Percentiles rank a stretch among this genome's conserved stretches.
phyloP scores from a whole-genome alignment of 1,140 invertebrate genomes.

The Telenomus remus region DNA sequence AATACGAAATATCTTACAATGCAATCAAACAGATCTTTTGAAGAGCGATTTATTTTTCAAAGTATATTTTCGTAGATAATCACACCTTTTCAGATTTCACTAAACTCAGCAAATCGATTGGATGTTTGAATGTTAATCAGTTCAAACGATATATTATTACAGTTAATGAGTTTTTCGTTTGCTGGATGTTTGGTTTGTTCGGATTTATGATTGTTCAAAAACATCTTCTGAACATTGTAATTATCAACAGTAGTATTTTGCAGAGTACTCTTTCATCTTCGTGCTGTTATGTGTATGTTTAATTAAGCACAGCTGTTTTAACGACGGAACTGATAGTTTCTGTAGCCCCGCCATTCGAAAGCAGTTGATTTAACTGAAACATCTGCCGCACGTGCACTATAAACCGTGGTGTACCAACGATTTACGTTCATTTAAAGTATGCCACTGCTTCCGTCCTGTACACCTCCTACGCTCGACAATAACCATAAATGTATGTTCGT shows the following conservation, averaged over 20 bases:
- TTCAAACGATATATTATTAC: no score
- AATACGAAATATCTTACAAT: no score
- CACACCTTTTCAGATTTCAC: no score
- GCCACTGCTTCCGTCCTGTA: constrained; percentile 13
- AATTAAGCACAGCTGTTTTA: constrained; percentile 73
- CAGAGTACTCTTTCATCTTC: constrained; percentile 22
- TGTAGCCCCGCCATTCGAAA: constrained; percentile 62
- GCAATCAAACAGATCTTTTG: no score
- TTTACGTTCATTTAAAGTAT: constrained; percentile 52
- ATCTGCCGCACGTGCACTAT: constrained; percentile 67
- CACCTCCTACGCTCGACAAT: constrained; percentile 17
- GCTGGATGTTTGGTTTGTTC: no score
- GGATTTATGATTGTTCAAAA: neutral
- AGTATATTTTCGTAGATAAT: no score
- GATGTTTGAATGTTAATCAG: no score
- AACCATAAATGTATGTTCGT: constrained; percentile 29
- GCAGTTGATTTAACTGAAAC: constrained; percentile 70
- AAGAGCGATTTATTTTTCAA: no score
- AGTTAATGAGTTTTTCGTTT: no score
- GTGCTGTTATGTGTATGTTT: constrained; percentile 59
- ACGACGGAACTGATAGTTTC: constrained; percentile 65
- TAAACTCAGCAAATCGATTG: no score
- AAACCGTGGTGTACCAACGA: constrained; percentile 54
- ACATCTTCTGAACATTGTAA: constrained; percentile 10
- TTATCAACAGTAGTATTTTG: constrained; percentile 30